A percentile compares a stretch with the other conserved stretches of the same genome.
These are phyloP conservation scores for Zele albiditarsus DNA, from an alignment of 2,888 invertebrate genomes.

Conservation along the genomic window DNA sequence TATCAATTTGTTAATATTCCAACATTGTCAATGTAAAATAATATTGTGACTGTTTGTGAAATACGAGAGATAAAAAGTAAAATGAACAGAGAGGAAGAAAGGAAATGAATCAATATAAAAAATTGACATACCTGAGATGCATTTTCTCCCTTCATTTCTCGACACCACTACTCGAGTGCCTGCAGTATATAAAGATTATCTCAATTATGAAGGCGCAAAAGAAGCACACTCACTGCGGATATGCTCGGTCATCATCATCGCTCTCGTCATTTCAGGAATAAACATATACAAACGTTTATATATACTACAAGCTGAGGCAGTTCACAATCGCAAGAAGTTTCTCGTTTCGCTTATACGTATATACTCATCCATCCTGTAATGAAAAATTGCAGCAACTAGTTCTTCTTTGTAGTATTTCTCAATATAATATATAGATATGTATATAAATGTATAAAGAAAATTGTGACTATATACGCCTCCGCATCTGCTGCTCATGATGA, in stretches of 20 bases:
- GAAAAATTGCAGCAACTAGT: neutral
- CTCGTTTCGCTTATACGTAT: constrained; percentile 45
- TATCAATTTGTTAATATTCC: neutral
- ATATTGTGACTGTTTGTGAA: neutral
- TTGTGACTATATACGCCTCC: no score
- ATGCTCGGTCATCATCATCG: constrained; percentile 64
- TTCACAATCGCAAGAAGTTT: constrained; percentile 18
- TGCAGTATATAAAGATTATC: constrained; percentile 64
- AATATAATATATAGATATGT: neutral
- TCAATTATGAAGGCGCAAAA: constrained; percentile 69
- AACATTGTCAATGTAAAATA: neutral
- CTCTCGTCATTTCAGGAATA: constrained; percentile 21
- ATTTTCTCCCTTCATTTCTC: constrained; percentile 33
- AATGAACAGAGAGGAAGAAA: constrained; percentile 48
- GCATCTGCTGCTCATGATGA: no score
- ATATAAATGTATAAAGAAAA: neutral
- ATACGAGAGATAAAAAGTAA: constrained; percentile 23
- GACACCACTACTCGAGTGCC: constrained; percentile 38
- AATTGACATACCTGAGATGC: constrained; percentile 64
- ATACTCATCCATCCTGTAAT: neutral
- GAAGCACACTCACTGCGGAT: constrained; percentile 64
- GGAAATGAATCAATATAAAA: constrained; percentile 62
- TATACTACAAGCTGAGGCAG: neutral
- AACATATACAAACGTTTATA: constrained; percentile 5
- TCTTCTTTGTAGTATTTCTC: no score